Evolutionary conservation across 1,140 invertebrate genomes (phyloP), one percentile per base, ranked within the genome.

Genomic region (Eubasilissa regina): DNA sequence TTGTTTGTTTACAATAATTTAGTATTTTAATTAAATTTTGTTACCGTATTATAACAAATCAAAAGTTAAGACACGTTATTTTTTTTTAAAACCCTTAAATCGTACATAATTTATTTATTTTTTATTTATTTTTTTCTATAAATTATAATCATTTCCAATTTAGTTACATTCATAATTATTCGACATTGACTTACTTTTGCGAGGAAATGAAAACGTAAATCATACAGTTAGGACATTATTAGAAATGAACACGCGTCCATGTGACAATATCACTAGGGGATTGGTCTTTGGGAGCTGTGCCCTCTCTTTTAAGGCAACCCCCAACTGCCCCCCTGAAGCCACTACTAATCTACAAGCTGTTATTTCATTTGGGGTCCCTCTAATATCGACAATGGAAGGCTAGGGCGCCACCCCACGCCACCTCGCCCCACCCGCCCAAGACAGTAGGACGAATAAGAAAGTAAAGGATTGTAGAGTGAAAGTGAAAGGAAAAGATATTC

Each of bases 341-440:
- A 51, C 70, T 35, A 55, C 72, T 81, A 81, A 81, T 81, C 80
- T 79, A 81, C 75, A 66, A 74, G 77, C 77, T 77, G 80, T 81
- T 81, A 81, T 81, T 81, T 81, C 77, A 73, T 73, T 81, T 68
- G 80, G 76, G 25, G 77, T 12, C 60, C 79, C 79, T 77, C 25
- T 77, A 77, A 81, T 81, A 81, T 81, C 75, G 80, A 79, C 77
- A 81, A 81, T 81, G 77, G 64, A 75, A 19, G 51, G 66, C 51
- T 51, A 53, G 45, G 35, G 58, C 56, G 19, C 76, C 76, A 43
- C 51, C 43, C 53, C 9, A 51, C 19, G 53, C 53, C 13, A 35
- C 25, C 25, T 35, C 25, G 25, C 25, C 25, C 25, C 25, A 35
- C 25, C 25, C 25, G 25, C 25, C 25, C 25, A 35, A 35, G 25